Evolutionary conservation across 2,888 invertebrate genomes (phyloP).

Genomic region (Empis livida): DNA sequence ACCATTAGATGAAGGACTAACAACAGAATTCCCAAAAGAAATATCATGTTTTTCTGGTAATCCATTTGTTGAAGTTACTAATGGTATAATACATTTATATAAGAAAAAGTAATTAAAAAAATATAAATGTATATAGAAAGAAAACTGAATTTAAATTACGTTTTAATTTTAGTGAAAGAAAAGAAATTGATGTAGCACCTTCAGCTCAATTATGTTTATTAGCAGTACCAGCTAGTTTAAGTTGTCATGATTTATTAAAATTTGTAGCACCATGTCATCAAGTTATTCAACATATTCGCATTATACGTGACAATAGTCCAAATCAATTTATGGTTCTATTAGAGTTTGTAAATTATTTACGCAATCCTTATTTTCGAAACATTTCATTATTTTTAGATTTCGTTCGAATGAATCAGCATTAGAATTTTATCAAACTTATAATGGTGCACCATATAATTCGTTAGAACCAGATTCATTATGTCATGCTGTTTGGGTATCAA

Average conservation of each 20-base stretch:
- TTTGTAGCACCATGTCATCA: constrained; percentile 90
- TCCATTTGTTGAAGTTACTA: constrained; percentile 91
- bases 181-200: constrained; percentile 52
- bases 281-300: constrained; percentile 80
- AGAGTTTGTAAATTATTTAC: constrained; percentile 46
- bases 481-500: constrained; percentile 89
- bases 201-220: constrained; percentile 81
- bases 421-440: constrained; percentile 86
- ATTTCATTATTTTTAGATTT: constrained; percentile 37
- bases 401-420: constrained; percentile 65
- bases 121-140: too few relatives aligned
- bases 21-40: constrained; percentile 38
- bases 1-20: constrained; percentile 24
- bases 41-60: constrained; percentile 89
- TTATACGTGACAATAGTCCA: constrained; percentile 80
- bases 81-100: constrained; percentile 92
- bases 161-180: constrained; percentile 49
- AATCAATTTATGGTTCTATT: constrained; percentile 97
- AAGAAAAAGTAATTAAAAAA: constrained; percentile 71
- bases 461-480: constrained; percentile 86
- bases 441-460: constrained; percentile 85
- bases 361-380: not conserved
- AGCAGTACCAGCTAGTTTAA: constrained; percentile 80
- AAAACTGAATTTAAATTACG: not conserved
- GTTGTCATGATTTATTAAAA: constrained; percentile 83